Conservation (phyloP, 1,140 invertebrate species). For the Pollicipes pollicipes region DNA sequence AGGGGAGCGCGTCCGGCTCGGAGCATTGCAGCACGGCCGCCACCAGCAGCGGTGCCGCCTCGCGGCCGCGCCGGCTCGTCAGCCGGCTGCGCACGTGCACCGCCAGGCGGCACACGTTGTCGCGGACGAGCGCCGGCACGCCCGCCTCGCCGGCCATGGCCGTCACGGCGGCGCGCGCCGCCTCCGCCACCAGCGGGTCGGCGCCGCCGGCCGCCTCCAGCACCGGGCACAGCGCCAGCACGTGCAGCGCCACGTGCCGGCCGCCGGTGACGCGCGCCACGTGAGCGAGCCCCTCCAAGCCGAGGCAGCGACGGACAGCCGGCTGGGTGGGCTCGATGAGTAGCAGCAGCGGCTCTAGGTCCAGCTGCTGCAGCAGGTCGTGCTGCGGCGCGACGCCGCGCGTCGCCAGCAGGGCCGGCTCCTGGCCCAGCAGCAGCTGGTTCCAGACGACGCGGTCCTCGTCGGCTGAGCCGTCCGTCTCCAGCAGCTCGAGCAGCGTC, state of each 20-base stretch:
- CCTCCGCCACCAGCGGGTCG: constrained; percentile 33
- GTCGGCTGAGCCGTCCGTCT: constrained; percentile 26
- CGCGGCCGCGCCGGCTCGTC: too few species aligned
- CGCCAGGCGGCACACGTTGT: background rate
- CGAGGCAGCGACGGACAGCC: constrained; percentile 37
- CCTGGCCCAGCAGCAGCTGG: constrained; percentile 29
- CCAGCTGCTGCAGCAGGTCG: constrained; percentile 38
- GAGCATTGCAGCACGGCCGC: background rate
- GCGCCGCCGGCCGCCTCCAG: constrained; percentile 43
- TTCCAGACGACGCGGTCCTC: constrained; percentile 29
- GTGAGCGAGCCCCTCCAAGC: constrained; percentile 42
- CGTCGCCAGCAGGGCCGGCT: constrained; percentile 30
- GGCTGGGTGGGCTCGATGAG: constrained; percentile 31
- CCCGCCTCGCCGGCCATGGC: background rate
- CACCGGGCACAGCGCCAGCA: constrained; percentile 44
- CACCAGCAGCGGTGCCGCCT: background rate
- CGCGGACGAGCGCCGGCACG: background rate
- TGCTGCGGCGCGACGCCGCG: constrained; percentile 38
- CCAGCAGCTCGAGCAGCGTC: constrained; percentile 36
- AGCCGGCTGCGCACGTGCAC: background rate
- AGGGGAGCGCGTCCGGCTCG: background rate
- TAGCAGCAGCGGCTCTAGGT: constrained; percentile 23
- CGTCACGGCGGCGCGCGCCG: constrained; percentile 24
- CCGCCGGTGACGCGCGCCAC: constrained; percentile 31
- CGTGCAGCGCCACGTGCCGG: constrained; percentile 28